A percentile compares a stretch with the other conserved stretches of the same genome.
phyloP scores from a whole-genome alignment of 2,113 vertebrate genomes.

The Mormoops blainvillei region DNA sequence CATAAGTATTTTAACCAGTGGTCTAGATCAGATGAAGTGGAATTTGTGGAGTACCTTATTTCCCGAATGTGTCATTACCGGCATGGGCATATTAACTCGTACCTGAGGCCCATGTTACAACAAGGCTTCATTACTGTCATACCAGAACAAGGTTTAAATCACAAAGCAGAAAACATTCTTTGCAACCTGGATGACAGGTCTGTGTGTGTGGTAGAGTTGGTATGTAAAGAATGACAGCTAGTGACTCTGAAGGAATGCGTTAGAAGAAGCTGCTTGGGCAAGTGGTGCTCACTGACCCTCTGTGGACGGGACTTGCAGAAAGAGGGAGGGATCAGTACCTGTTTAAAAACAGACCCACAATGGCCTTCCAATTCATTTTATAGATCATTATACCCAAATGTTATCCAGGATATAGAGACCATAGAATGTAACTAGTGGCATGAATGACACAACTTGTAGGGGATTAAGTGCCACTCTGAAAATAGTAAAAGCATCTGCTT shows the following conservation, averaged over 20 bases:
- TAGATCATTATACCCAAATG: constrained; percentile 95
- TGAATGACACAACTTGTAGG: constrained; percentile 95
- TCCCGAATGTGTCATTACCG: constrained; percentile 55
- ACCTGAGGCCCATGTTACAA: background rate
- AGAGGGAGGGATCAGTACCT: constrained; percentile 98
- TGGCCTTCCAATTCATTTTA: constrained; percentile 98
- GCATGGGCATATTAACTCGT: background rate
- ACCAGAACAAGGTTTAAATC: constrained; percentile 95
- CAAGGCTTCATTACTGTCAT: background rate
- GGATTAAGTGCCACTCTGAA: constrained; percentile 98
- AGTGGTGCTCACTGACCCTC: constrained; percentile 97
- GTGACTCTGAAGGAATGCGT: constrained; percentile 98
- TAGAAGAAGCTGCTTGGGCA: constrained; percentile 97
- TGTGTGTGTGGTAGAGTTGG: constrained; percentile 94
- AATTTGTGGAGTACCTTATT: constrained; percentile 48
- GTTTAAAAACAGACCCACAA: constrained; percentile 98
- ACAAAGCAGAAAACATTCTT: constrained; percentile 99
- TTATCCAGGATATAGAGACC: constrained; percentile 99
- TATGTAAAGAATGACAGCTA: constrained; percentile 96
- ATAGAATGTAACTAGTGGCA: constrained; percentile 99
- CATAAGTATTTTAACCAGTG: background rate
- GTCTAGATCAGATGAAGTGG: background rate
- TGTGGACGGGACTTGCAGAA: constrained; percentile 97
- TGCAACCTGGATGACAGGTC: constrained; percentile 96
- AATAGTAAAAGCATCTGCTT: constrained; percentile 99